phyloP scores from a whole-genome alignment of 2,113 vertebrate genomes.

The Tychaedon coryphoeus region DNA sequence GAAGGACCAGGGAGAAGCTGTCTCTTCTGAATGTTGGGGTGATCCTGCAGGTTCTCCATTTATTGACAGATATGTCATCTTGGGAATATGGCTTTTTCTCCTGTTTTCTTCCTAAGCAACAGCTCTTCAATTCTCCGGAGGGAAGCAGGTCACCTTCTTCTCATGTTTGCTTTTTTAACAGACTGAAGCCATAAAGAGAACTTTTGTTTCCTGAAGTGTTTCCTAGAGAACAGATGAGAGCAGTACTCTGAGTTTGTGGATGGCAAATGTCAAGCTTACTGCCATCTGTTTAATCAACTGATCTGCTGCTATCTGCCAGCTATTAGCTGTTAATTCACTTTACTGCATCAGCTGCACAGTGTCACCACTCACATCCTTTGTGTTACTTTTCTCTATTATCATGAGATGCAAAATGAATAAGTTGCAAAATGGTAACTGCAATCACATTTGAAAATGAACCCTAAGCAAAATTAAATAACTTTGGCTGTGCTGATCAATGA shows the following conservation, averaged over 20 bases:
- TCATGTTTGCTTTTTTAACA: background rate
- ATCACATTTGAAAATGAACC: background rate
- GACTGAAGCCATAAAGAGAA: background rate
- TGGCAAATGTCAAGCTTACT: background rate
- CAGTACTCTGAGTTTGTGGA: background rate
- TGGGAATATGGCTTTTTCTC: background rate
- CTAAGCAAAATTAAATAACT: conserved; percentile 14
- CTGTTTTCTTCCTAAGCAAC: background rate
- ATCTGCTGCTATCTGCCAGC: background rate
- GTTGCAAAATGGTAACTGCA: background rate
- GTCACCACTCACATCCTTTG: background rate
- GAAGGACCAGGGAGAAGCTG: background rate
- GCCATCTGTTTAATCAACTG: background rate
- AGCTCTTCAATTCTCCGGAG: background rate
- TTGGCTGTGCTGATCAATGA: conserved; percentile 3
- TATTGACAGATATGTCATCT: background rate
- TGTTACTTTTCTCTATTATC: background rate
- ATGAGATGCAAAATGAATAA: background rate
- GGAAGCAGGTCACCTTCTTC: background rate
- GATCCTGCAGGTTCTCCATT: background rate
- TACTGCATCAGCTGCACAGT: background rate
- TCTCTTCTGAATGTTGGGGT: background rate
- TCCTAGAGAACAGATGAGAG: background rate
- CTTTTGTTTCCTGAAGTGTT: background rate
- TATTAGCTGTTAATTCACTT: conserved; percentile 20